Percentiles rank a stretch among this genome's conserved stretches.
Conservation (phyloP, 2,888 invertebrate genomes). For the Gerris lacustris region DNA sequence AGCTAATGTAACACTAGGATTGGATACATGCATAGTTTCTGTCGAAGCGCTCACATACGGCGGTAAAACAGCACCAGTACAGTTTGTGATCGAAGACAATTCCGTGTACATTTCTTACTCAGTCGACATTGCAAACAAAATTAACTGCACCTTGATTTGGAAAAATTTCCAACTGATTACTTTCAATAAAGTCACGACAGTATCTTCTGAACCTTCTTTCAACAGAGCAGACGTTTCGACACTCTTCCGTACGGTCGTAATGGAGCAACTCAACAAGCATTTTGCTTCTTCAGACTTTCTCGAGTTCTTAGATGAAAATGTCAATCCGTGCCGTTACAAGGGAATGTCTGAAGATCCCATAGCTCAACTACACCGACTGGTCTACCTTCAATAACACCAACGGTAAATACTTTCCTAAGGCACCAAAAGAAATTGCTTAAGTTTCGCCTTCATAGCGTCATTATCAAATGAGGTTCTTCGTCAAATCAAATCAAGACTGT, state of each 20-base stretch:
- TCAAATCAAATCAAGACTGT: too few species aligned
- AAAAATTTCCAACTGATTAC: not conserved
- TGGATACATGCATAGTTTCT: not conserved
- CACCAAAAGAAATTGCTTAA: too few species aligned
- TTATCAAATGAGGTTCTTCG: too few species aligned
- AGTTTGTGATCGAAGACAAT: not conserved
- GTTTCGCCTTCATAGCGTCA: too few species aligned
- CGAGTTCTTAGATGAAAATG: not conserved
- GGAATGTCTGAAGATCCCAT: not conserved
- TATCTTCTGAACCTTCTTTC: not conserved
- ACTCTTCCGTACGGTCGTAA: not conserved
- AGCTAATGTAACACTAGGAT: not conserved
- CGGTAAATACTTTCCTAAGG: too few species aligned
- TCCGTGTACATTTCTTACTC: not conserved
- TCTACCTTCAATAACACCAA: not conserved
- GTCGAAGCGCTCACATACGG: not conserved
- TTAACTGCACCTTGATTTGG: not conserved
- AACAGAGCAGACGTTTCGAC: not conserved
- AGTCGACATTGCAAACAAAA: not conserved
- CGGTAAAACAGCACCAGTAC: not conserved
- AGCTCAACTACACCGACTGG: not conserved
- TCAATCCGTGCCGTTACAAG: not conserved
- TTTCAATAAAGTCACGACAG: not conserved
- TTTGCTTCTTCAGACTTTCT: not conserved
- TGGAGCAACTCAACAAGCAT: not conserved